Base-by-base conservation (phyloP, 2,113 vertebrate genomes). In the Rhadina sibilatrix region DNA sequence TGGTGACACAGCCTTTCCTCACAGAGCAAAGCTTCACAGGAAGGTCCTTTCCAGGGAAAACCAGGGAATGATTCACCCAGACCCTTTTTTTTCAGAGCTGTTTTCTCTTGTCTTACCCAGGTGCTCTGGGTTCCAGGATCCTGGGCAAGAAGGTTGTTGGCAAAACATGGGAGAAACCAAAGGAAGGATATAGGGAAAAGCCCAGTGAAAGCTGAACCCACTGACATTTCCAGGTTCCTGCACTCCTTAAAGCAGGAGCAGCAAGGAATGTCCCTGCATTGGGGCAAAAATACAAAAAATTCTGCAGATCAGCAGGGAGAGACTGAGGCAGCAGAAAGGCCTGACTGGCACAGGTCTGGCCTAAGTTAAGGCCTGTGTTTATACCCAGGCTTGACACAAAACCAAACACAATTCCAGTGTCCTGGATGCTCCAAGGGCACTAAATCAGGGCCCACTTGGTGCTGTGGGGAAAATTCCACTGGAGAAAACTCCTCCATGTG, bases 201-300 rank as follows among this genome's bases (percentile, higher is more conserved):
- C 10, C 28, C 77, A 81, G 20, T 7, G 0, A 0, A 0, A 25
- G n/a, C 47, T 12, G 11, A 78, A 11, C 12, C 12, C 37, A 20
- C 10, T 18, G 59, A 31, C 9, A 11, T 53, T 27, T 14, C 54
- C 42, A 12, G 5, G 21, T 61, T 65, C 24, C 54, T 44, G 5
- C 59, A 12, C 1, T 18, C 24, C 12, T 1, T 5, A 47, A 4
- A 30, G 10, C 22, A 7, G 2, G 4, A 44, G 12, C 12, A 18
- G 16, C 50, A 46, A 50, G 74, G 30, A n/a, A 12, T 16, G 1
- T 5, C 64, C 24, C 46, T 44, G 68, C 33, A 6, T 25, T 31
- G 7, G 46, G 31, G 50, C 15, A 79, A 60, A 63, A 68, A 40
- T 7, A 42, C 3, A 11, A 79, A 38, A 60, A 38, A 35, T 5